Base-by-base conservation (phyloP, 2,113 vertebrate species). In the Craseonycteris thonglongyai region DNA sequence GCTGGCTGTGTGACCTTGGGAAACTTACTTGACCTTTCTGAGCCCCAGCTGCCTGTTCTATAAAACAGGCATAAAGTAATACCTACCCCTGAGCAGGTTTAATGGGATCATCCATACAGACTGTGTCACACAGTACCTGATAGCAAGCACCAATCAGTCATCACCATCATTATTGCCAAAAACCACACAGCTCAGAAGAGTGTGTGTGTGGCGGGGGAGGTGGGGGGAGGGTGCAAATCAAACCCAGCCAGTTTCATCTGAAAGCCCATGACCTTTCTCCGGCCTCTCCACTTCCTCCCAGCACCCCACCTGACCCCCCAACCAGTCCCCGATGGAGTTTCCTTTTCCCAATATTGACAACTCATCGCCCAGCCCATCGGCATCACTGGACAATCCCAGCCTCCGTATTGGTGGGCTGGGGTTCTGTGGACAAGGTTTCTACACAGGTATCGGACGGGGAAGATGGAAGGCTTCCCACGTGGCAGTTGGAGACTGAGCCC, bases 321-420 rank as follows among this genome's bases (percentile, higher is more conserved):
- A 4, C 21, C 22, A 26, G 33, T 12, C 47, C 38, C 54, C 58
- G 22, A 0, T 0, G 21, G 3, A 49, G n/a, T 16, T 49, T 38
- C 30, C 7, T 61, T 49, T 26, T n/a, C 59, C 80, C 13, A 1
- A 6, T 15, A 16, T 3, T 3, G 69, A 61, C 59, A 6, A 26
- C 5, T 9, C 8, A 21, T 16, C 26, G 1, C 56, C 35, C 80
- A 26, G 2, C 30, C 49, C 24, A 9, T 6, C 18, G 3, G 12
- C 7, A 16, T 15, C 40, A 9, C 0, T 35, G 58, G 51, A 54
- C 42, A 9, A 18, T 65, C 85, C 13, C 19, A 28, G 45, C 42
- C 54, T 75, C 19, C 26, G 0, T 5, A 6, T 35, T 33, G 1
- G 1, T 0, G 8, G 74, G 6, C 18, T 1, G 1, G 0, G 40